Percentiles rank a stretch among this genome's conserved stretches.
phyloP scores from a whole-genome alignment of 2,888 invertebrate genomes.

The Mongoloraphidia duomilia region DNA sequence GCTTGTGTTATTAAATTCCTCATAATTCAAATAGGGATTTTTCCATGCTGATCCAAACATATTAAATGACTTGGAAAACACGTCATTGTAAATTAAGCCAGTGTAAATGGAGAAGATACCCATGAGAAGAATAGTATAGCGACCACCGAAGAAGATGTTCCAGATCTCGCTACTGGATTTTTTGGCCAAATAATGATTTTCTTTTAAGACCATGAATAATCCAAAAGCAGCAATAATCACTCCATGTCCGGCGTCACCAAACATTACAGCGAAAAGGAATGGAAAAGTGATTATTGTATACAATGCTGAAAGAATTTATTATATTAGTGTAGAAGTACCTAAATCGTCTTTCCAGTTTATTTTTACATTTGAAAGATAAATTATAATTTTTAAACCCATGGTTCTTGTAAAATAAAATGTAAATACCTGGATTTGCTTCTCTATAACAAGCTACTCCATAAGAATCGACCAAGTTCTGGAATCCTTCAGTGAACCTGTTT shows the following conservation, averaged over 20 bases:
- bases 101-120: conserved; percentile 61
- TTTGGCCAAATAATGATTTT: conserved; percentile 38
- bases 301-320: conserved; percentile 35
- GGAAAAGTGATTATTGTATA: conserved; percentile 64
- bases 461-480: conserved; percentile 60
- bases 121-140: conserved; percentile 61
- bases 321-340: too few relatives aligned
- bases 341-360: too few relatives aligned
- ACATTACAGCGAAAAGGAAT: conserved; percentile 66
- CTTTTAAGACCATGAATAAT: conserved; percentile 45
- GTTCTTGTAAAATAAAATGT: too few relatives aligned
- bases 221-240: conserved; percentile 50
- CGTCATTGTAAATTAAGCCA: conserved; percentile 59
- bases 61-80: conserved; percentile 56
- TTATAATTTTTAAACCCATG: too few relatives aligned
- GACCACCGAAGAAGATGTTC: conserved; percentile 56
- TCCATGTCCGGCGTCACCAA: conserved; percentile 63
- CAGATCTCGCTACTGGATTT: conserved; percentile 48
- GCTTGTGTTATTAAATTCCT: conserved; percentile 13
- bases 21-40: conserved; percentile 23
- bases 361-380: too few relatives aligned
- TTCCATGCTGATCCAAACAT: conserved; percentile 53
- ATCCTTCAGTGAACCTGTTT: conserved; percentile 60
- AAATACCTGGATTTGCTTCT: conserved; percentile 50
- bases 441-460: conserved; percentile 64